phyloP scores from a whole-genome alignment of 1,140 invertebrate genomes.

The Potamilus streckersoni region DNA sequence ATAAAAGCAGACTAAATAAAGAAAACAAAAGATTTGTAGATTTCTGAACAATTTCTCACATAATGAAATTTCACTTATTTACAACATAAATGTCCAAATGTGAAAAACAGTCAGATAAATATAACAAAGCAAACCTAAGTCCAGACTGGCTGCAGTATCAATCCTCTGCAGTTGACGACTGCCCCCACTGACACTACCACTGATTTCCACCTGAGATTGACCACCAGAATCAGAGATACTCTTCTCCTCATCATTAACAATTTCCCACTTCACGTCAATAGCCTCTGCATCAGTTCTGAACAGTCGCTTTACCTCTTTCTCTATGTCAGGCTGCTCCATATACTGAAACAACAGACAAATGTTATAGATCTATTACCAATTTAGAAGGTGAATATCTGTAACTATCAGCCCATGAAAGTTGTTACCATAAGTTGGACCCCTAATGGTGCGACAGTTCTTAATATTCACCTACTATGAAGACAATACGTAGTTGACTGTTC shows the following conservation, averaged over 20 bases:
- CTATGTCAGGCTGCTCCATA: conserved; percentile 95
- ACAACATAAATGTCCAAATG: background rate
- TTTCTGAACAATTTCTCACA: background rate
- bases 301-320: conserved; percentile 93
- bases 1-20: no score
- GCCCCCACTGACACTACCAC: conserved; percentile 14
- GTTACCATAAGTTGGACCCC: no score
- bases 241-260: conserved; percentile 86
- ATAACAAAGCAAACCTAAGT: conserved; percentile 42
- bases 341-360: conserved; percentile 70
- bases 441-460: no score
- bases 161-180: conserved; percentile 32
- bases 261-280: conserved; percentile 89
- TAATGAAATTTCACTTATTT: background rate
- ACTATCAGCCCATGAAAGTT: no score
- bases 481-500: no score
- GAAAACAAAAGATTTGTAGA: background rate
- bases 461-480: no score
- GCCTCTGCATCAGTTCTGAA: conserved; percentile 94
- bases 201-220: conserved; percentile 16
- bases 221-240: conserved; percentile 36
- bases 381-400: no score
- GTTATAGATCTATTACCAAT: background rate
- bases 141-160: conserved; percentile 46
- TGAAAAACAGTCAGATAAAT: background rate